Evolutionary conservation across 2,113 vertebrate genomes (phyloP).

Genomic region (Corythoichthys intestinalis): DNA sequence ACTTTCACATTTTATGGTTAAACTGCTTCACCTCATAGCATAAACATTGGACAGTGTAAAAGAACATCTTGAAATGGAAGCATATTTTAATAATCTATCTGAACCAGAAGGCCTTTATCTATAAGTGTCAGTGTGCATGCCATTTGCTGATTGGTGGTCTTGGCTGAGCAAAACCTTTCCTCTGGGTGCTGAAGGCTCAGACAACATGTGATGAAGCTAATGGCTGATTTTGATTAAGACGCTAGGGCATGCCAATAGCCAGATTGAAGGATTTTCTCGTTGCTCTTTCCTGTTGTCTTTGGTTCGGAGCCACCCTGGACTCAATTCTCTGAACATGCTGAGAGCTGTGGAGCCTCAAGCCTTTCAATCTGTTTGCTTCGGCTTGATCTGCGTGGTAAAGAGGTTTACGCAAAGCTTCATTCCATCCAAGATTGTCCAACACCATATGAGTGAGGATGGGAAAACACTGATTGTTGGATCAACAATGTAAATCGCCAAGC

Average conservation of each 20-base stretch:
- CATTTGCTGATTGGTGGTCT: conserved; percentile 1
- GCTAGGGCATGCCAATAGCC: conserved; percentile 27
- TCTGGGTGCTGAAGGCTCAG: conserved; percentile 13
- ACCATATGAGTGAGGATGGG: conserved; percentile 17
- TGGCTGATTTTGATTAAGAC: conserved; percentile 58
- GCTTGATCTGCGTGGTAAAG: conserved; percentile 56
- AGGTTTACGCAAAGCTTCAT: conserved; percentile 50
- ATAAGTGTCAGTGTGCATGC: not conserved
- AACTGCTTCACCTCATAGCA: not conserved
- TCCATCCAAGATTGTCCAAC: conserved; percentile 33
- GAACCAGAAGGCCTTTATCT: conserved; percentile 4
- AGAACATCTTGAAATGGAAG: not conserved
- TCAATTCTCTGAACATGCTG: conserved; percentile 26
- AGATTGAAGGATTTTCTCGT: conserved; percentile 57
- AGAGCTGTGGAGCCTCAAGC: conserved; percentile 23
- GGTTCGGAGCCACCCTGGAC: conserved; percentile 35
- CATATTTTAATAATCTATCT: not conserved
- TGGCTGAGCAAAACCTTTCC: conserved; percentile 14
- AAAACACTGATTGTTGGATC: conserved; percentile 43
- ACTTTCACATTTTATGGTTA: not conserved
- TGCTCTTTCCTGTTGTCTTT: conserved; percentile 50
- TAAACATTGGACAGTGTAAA: not conserved
- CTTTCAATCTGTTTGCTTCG: conserved; percentile 24
- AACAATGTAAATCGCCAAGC: conserved; percentile 29
- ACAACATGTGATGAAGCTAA: conserved; percentile 37